Percentiles rank a stretch among this genome's conserved stretches.
phyloP scores from a whole-genome alignment of 1,140 invertebrate genomes.

The Maconellicoccus hirsutus region DNA sequence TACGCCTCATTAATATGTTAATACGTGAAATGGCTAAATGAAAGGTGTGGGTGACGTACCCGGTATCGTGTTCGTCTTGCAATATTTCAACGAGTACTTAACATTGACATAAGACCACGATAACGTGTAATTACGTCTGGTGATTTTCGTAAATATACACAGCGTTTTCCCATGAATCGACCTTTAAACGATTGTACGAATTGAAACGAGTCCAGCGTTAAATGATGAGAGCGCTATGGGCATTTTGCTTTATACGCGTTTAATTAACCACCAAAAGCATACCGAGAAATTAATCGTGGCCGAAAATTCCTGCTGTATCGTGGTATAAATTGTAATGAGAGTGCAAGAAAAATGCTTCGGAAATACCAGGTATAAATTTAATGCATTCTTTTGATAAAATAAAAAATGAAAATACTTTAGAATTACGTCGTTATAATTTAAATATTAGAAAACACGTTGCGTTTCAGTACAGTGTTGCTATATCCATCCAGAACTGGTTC shows the following conservation, averaged over 20 bases:
- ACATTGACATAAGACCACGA: conserved; percentile 8
- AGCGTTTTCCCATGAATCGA: background rate
- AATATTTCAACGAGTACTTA: conserved; percentile 5
- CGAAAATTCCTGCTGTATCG: background rate
- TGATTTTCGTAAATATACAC: background rate
- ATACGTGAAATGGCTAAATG: conserved; percentile 3
- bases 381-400: background rate
- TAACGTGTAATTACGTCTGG: background rate
- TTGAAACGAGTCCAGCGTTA: background rate
- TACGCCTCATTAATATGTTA: conserved; percentile 5
- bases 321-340: background rate
- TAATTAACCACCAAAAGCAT: background rate
- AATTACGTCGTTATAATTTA: background rate
- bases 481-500: conserved; percentile 8
- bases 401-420: background rate
- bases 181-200: background rate
- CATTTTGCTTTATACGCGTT: background rate
- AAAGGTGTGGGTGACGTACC: conserved; percentile 6
- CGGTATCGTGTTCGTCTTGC: background rate
- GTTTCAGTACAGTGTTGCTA: background rate
- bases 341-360: background rate
- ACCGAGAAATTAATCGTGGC: background rate
- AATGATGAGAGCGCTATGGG: conserved; percentile 1
- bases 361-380: background rate
- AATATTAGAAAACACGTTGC: background rate